Base-by-base conservation (phyloP, 1,140 invertebrate species). In the Drosophila nigromelanica region DNA sequence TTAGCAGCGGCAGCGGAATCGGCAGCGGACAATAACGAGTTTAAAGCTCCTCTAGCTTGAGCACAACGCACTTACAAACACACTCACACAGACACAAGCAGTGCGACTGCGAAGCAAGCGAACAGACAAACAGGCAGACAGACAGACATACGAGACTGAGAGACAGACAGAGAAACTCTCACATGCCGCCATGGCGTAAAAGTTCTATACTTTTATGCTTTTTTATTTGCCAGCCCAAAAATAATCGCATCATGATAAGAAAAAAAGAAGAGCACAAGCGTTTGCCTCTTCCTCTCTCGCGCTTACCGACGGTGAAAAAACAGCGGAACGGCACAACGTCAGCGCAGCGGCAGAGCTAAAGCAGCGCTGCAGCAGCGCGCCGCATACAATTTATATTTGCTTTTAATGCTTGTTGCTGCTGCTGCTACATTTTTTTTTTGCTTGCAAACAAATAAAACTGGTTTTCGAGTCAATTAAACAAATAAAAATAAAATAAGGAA, bases 371-470 rank as follows among this genome's bases (percentile, higher is more conserved):
- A 39, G 45, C 81, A 62, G 73, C 50, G 73, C 30, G 27, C 27
- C 66, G 76, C 62, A 71, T 64, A 85, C 77, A 86, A 85, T 85
- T 85, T 85, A 85, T 86, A 85, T 85, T 85, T 85, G 77, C 77
- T 86, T 80, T 85, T 77, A 83, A 80, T 77, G 81, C 70, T 85
- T 80, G 81, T 81, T 80, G 63, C 50, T 74, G 60, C 51, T 24
- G 21, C 21, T 24, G 21, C 21, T 24, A 24, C 21, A 24, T 24
- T 60, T 60, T 24, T 60, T 60, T 68, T 60, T 85, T 27, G 80
- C 69, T 79, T 77, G 66, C 81, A 86, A 86, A 78, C 81, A 85
- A 85, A 85, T 85, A 85, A 85, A 85, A 85, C 81, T 80, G 81
- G 81, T 85, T 85, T 85, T 86, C 81, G 62, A 78, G 73, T 80